Base-by-base conservation (phyloP, 2,797 vertebrate genomes). In the Hydrolagus colliei region DNA sequence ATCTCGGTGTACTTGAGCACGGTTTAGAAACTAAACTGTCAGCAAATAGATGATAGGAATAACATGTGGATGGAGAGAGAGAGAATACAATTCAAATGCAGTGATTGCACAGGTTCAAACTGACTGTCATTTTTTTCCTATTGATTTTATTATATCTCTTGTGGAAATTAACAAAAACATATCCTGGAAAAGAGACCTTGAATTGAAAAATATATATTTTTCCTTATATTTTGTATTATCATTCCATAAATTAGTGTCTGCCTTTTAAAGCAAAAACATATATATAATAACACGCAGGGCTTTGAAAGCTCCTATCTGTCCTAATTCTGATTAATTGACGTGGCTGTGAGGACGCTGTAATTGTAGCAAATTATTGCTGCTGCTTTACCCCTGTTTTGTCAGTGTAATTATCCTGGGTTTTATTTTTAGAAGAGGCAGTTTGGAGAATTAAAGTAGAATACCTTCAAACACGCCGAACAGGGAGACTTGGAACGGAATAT, bases 311-410 rank as follows among this genome's bases (percentile, higher is more conserved):
- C 62, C 41, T 32, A 20, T 84, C 79, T 68, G 32, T 84, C 16
- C 65, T 68, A 14, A 68, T 67, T 35, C 65, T 71, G 65, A 68
- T 71, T 84, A 41, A 84, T 84, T 68, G 65, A 71, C 65, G 32
- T 84, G 79, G 65, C 79, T 84, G 67, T 67, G 86, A 89, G 89
- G 92, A 91, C 89, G 88, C 89, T 92, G 89, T 92, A 92, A 93
- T 89, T 91, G 91, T 87, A 72, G 88, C 88, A 87, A 92, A 92
- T 87, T 89, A 90, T 90, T 52, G 71, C 87, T 79, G 87, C 87
- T 89, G 91, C 90, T 90, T 52, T 41, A 68, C 91, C 85, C 86
- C 86, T 87, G 27, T 84, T 71, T 84, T 84, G 27, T 71, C 79
- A 32, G 79, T 68, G 3, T 71, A 84, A 84, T 84, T 71, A 84